Evolutionary conservation across 2,113 vertebrate species (phyloP).

Genomic region (Pangasianodon gigas): DNA sequence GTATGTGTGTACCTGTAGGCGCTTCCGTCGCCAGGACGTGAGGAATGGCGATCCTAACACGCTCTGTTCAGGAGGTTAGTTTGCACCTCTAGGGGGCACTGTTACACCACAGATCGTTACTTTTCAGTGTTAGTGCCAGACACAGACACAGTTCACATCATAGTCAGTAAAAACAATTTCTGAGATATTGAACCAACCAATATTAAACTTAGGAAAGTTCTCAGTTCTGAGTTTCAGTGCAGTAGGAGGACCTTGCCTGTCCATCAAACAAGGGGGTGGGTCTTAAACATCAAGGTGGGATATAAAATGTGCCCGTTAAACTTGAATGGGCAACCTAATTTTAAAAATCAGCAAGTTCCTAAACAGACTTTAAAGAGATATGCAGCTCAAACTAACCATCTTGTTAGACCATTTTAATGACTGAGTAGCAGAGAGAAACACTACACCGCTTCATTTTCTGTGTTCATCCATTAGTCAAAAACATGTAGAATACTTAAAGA

Average conservation of each 20-base stretch:
- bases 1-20: constrained; percentile 66
- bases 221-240: not conserved
- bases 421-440: not conserved
- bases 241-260: not conserved
- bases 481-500: not conserved
- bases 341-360: not conserved
- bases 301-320: not conserved
- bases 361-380: not conserved
- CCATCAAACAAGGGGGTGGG: not conserved
- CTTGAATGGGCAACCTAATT: not conserved
- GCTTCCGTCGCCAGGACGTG: constrained; percentile 92
- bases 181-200: not conserved
- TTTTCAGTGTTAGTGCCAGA: not conserved
- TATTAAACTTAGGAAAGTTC: not conserved
- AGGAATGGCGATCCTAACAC: constrained; percentile 92
- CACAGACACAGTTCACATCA: not conserved
- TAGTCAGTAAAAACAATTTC: not conserved
- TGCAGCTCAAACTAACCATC: too few species aligned
- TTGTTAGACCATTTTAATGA: not conserved
- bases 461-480: too few species aligned
- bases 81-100: not conserved
- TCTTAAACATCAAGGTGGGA: not conserved
- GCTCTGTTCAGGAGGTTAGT: constrained; percentile 89
- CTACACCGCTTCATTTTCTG: not conserved
- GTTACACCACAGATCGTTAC: not conserved